Evolutionary conservation across 2,888 invertebrate species (phyloP).

Genomic region (Melanostoma scalare): DNA sequence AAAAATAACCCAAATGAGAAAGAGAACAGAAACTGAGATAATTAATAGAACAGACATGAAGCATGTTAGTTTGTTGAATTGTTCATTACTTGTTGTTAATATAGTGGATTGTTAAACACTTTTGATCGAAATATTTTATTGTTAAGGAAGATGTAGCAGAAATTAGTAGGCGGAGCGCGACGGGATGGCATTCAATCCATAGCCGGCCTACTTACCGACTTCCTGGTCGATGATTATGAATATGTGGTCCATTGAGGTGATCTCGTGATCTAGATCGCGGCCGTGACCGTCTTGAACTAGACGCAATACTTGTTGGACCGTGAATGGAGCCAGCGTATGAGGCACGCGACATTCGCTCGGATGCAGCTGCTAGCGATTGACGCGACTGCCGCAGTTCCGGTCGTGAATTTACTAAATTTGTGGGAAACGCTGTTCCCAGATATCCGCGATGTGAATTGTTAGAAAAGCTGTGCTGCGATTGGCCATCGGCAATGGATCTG

Average conservation of each 20-base stretch:
- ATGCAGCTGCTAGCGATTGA: constrained; percentile 91
- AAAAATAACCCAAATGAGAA: constrained; percentile 25
- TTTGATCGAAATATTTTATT: constrained; percentile 35
- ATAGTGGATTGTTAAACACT: constrained; percentile 20
- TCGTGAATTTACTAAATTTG: constrained; percentile 89
- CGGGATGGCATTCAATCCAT: constrained; percentile 64
- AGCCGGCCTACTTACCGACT: constrained; percentile 85
- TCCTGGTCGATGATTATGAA: constrained; percentile 86
- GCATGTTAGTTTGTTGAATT: constrained; percentile 71
- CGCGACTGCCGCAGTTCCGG: constrained; percentile 93
- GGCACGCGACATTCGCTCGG: constrained; percentile 90
- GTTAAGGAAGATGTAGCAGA: constrained; percentile 19
- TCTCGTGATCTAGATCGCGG: constrained; percentile 91
- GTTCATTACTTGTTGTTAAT: constrained; percentile 53
- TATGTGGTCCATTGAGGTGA: constrained; percentile 83
- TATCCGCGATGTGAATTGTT: constrained; percentile 90
- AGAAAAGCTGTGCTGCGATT: constrained; percentile 94
- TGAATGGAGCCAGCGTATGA: constrained; percentile 88
- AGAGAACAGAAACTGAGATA: constrained; percentile 54
- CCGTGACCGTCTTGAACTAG: constrained; percentile 87
- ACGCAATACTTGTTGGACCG: constrained; percentile 84
- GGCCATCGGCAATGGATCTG: constrained; percentile 93
- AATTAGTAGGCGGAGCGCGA: constrained; percentile 34
- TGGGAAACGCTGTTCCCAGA: constrained; percentile 86
- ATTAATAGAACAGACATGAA: constrained; percentile 71